These are phyloP conservation scores for Pipistrellus pipistrellus DNA, from an alignment of 2,797 vertebrate species.

Conservation along the genomic window DNA sequence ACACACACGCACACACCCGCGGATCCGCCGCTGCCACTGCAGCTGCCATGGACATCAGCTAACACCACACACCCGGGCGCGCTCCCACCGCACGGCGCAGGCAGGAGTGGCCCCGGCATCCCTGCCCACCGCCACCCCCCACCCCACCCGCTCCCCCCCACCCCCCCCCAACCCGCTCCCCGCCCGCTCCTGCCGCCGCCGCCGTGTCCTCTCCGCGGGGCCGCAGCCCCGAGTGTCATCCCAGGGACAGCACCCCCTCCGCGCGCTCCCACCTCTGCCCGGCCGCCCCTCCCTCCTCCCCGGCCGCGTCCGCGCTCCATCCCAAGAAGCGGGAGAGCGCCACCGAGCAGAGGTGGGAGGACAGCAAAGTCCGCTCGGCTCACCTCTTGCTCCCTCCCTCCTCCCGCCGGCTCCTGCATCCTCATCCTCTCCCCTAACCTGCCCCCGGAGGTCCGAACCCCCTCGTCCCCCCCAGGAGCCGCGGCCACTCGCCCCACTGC, in stretches of 20 bases:
- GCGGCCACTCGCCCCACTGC: constrained; percentile 87
- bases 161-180: constrained; percentile 63
- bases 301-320: constrained; percentile 78
- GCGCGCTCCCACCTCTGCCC: constrained; percentile 76
- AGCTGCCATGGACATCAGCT: constrained; percentile 89
- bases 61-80: constrained; percentile 78
- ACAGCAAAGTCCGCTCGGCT: constrained; percentile 85
- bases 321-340: constrained; percentile 83
- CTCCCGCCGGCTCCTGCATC: constrained; percentile 68
- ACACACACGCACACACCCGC: constrained; percentile 58
- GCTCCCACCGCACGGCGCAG: constrained; percentile 78
- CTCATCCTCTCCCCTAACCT: neutral
- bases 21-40: constrained; percentile 82
- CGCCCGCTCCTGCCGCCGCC: constrained; percentile 46
- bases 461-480: constrained; percentile 49
- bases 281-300: constrained; percentile 76
- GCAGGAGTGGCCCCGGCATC: constrained; percentile 81
- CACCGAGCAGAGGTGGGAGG: constrained; percentile 64
- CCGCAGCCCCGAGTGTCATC: constrained; percentile 83
- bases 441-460: neutral
- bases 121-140: constrained; percentile 77
- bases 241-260: constrained; percentile 79
- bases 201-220: constrained; percentile 79
- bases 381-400: constrained; percentile 52
- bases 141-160: neutral